A percentile compares a stretch with the other conserved stretches of the same genome.
Conservation (phyloP, 2,113 vertebrate species). For the Cepphus grylle region DNA sequence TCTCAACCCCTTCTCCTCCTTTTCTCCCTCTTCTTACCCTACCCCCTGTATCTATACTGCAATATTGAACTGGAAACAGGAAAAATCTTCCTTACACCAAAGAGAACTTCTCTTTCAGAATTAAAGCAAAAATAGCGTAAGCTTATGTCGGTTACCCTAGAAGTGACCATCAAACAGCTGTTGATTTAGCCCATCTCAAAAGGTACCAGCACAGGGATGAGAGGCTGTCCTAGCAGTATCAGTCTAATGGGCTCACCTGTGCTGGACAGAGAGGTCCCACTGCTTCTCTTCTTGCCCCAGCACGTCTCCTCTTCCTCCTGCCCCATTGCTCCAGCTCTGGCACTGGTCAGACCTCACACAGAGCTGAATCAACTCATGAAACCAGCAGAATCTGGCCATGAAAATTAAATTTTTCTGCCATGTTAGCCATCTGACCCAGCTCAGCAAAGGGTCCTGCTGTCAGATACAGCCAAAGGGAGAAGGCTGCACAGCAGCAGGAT, state of each 20-base stretch:
- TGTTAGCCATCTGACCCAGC: neutral
- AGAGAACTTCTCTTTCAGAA: neutral
- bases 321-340: neutral
- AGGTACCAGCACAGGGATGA: neutral
- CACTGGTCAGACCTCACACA: neutral
- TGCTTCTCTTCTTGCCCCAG: neutral
- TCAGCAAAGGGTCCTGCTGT: neutral
- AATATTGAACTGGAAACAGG: neutral
- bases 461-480: neutral
- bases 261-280: neutral
- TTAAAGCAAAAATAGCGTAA: neutral
- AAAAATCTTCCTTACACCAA: neutral
- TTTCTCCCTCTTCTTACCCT: neutral
- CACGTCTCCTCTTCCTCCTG: neutral
- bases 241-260: neutral
- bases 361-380: neutral
- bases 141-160: neutral
- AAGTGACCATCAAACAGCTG: neutral
- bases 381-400: neutral
- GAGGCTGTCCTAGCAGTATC: neutral
- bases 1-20: too few species aligned
- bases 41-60: neutral
- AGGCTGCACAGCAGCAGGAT: neutral
- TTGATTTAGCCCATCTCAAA: neutral
- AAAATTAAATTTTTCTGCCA: neutral